Evolutionary conservation across 2,797 vertebrate genomes (phyloP).

Genomic region (Eulemur coronatus): DNA sequence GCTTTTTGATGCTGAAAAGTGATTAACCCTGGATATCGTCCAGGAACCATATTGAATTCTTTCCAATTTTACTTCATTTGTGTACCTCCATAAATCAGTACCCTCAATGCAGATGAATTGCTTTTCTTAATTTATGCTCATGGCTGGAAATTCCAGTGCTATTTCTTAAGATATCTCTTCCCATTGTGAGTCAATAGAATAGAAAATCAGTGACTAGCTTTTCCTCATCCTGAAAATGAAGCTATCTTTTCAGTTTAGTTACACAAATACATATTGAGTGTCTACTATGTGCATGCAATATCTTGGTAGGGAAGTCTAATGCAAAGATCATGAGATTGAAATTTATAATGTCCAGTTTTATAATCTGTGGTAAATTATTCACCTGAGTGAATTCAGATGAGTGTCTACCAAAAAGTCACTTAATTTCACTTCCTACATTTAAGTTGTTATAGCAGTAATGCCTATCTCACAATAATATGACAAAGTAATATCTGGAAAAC

Average conservation of each 20-base stretch:
- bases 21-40: slow-evolving; percentile 70
- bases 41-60: slow-evolving; percentile 52
- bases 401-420: background rate
- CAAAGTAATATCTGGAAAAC: background rate
- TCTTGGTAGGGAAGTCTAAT: background rate
- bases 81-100: slow-evolving; percentile 68
- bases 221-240: background rate
- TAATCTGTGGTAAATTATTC: background rate
- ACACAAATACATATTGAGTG: background rate
- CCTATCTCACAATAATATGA: background rate
- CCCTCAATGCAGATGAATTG: slow-evolving; percentile 46
- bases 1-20: slow-evolving; percentile 64
- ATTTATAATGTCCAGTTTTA: background rate
- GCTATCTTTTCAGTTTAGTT: background rate
- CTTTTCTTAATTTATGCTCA: slow-evolving; percentile 44
- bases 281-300: background rate
- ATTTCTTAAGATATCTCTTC: background rate
- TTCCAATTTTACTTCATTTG: slow-evolving; percentile 76
- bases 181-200: background rate
- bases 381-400: background rate
- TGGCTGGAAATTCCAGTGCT: background rate
- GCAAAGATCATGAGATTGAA: background rate
- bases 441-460: background rate
- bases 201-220: background rate
- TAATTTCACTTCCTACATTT: background rate